These are phyloP conservation scores for Sepioteuthis lessoniana DNA, from an alignment of 2,888 invertebrate genomes.

Conservation along the genomic window DNA sequence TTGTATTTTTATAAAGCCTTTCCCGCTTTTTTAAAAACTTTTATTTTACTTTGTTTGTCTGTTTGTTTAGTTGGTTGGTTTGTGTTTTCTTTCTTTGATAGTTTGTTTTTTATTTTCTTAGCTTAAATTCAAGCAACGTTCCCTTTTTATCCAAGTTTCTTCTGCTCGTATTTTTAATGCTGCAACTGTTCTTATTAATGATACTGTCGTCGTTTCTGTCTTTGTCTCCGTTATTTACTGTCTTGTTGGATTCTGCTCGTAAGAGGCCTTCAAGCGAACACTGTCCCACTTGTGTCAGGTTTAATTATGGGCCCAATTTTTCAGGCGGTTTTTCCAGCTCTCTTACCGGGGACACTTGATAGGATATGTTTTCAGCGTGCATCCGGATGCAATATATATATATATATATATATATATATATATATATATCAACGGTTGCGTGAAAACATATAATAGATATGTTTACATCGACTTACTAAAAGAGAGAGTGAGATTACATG, in stretches of 20 bases:
- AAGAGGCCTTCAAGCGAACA: neutral
- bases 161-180: neutral
- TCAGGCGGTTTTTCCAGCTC: neutral
- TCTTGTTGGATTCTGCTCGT: neutral
- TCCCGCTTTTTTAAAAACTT: no score
- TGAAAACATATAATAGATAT: neutral
- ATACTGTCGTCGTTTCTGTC: neutral
- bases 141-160: neutral
- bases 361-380: neutral
- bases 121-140: neutral
- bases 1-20: neutral
- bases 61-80: no score
- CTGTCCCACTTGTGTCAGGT: slow-evolving; percentile 17
- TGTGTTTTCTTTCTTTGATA: no score
- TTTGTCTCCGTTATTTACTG: neutral
- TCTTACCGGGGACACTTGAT: neutral
- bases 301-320: slow-evolving; percentile 33
- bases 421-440: no score
- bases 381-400: neutral
- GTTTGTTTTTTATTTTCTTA: neutral
- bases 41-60: no score
- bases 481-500: no score
- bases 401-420: neutral
- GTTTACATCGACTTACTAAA: neutral
- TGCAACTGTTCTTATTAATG: neutral